These are phyloP conservation scores for Gopherus evgoodei DNA, from an alignment of 2,113 vertebrate genomes.

Conservation along the genomic window DNA sequence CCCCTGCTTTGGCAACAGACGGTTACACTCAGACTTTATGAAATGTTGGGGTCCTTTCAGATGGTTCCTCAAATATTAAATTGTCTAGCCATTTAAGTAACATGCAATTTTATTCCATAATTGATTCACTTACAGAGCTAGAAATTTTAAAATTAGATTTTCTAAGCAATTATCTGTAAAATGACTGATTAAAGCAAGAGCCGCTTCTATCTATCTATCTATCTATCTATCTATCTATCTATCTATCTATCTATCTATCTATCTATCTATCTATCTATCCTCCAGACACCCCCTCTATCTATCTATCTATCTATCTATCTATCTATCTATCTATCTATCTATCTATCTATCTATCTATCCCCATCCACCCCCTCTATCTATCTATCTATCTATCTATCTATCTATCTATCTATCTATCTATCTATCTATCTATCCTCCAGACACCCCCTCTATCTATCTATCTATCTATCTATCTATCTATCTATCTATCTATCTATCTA, in stretches of 20 bases:
- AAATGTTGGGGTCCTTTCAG: neutral
- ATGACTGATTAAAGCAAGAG: neutral
- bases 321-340: neutral
- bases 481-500: neutral
- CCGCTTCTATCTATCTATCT: neutral
- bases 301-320: too few species aligned
- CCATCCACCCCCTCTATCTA: too few species aligned
- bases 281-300: too few species aligned
- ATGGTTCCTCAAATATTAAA: neutral
- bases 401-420: neutral
- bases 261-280: neutral
- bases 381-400: neutral
- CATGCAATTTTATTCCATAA: neutral
- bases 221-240: neutral
- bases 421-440: neutral
- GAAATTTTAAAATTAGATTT: conserved; percentile 1
- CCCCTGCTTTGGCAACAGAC: neutral
- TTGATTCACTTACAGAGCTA: conserved; percentile 14
- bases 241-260: neutral
- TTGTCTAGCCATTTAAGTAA: neutral
- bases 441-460: neutral
- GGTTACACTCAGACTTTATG: neutral
- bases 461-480: neutral
- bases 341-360: neutral
- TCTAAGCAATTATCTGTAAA: neutral